Percentiles rank a stretch among this genome's conserved stretches.
Evolutionary conservation across 2,888 invertebrate species (phyloP).

Genomic region (Brachyptera putata): DNA sequence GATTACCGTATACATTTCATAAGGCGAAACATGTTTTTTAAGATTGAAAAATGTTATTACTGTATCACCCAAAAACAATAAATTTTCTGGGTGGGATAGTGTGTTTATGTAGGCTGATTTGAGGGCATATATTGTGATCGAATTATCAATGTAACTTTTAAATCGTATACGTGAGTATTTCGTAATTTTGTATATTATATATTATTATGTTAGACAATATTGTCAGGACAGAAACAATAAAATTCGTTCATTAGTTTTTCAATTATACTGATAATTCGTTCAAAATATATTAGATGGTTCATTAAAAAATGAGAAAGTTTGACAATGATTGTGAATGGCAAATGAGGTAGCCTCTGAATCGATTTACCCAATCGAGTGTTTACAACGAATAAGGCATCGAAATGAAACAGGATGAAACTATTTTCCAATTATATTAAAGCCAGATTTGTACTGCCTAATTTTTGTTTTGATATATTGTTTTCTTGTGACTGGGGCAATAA

Average conservation of each 20-base stretch:
- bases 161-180: conserved; percentile 17
- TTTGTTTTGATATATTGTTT: not conserved
- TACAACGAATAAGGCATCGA: not conserved
- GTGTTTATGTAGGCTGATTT: not conserved
- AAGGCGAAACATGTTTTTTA: conserved; percentile 53
- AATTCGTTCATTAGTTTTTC: no score
- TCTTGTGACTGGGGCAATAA: conserved; percentile 8
- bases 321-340: not conserved
- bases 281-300: no score
- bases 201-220: no score
- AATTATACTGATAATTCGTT: no score
- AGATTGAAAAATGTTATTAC: conserved; percentile 11
- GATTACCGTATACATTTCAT: conserved; percentile 61
- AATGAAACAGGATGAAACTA: not conserved
- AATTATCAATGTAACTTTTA: conserved; percentile 7
- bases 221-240: not conserved
- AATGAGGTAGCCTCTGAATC: conserved; percentile 5
- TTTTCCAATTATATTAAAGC: conserved; percentile 6
- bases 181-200: not conserved
- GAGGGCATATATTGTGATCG: not conserved
- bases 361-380: not conserved
- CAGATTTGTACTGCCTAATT: not conserved
- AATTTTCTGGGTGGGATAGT: not conserved
- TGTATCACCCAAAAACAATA: not conserved
- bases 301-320: no score